A percentile compares a stretch with the other conserved stretches of the same genome.
Conservation (phyloP, 2,113 vertebrate species). For the Eupsittula cactorum region DNA sequence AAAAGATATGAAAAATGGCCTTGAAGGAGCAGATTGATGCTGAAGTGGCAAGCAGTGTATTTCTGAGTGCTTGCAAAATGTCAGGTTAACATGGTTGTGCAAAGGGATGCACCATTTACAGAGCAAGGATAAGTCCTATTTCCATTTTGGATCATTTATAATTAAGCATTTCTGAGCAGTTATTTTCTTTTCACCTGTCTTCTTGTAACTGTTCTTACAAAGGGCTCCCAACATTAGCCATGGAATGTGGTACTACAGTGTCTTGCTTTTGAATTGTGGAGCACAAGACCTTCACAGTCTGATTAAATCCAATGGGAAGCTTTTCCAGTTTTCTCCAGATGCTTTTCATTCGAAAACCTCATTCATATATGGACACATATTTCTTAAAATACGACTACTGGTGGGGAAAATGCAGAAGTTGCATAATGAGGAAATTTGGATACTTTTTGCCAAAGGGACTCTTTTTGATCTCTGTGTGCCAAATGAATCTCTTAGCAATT, state of each 20-base stretch:
- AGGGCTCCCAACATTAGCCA: background rate
- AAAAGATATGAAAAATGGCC: background rate
- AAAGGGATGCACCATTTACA: background rate
- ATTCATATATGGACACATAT: background rate
- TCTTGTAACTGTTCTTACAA: background rate
- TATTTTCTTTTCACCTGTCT: background rate
- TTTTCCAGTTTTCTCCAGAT: background rate
- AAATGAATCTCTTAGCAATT: conserved; percentile 7
- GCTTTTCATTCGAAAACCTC: background rate
- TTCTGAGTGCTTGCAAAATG: background rate
- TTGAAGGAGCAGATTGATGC: background rate
- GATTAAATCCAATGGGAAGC: background rate
- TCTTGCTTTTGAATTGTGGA: background rate
- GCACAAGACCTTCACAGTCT: background rate
- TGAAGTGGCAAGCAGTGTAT: background rate
- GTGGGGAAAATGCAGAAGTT: background rate
- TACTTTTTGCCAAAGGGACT: conserved; percentile 22
- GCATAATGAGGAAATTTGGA: background rate
- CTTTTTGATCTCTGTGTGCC: conserved; percentile 36
- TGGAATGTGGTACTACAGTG: background rate
- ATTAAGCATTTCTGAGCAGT: background rate
- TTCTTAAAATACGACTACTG: background rate
- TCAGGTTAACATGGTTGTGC: background rate
- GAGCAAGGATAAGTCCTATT: background rate
- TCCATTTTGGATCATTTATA: background rate